phyloP scores from a whole-genome alignment of 1,140 invertebrate species.

The Acromyrmex echinatior region DNA sequence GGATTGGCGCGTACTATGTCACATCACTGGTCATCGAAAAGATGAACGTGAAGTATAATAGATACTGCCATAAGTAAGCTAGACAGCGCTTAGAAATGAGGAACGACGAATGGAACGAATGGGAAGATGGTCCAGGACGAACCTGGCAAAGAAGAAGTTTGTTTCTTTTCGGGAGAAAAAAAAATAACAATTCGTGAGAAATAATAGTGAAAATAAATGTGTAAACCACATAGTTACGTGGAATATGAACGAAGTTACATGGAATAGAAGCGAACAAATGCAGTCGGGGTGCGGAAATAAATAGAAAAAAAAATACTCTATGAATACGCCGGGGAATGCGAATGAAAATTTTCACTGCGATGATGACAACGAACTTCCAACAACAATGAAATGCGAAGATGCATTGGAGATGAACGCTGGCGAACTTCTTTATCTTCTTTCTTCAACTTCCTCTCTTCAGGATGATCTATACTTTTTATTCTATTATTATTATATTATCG shows the following conservation, averaged over 20 bases:
- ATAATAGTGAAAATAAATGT: not conserved
- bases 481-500: constrained; percentile 46
- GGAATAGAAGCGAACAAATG: not conserved
- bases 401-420: constrained; percentile 6
- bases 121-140: not conserved
- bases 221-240: not conserved
- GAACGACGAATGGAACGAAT: not conserved
- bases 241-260: not conserved
- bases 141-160: not conserved
- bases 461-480: constrained; percentile 9
- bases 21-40: not conserved
- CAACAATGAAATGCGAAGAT: constrained; percentile 28
- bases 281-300: not conserved
- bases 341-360: constrained; percentile 30
- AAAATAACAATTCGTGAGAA: not conserved
- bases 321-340: not conserved
- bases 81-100: too few relatives aligned
- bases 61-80: not conserved
- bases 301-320: not conserved
- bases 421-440: constrained; percentile 21
- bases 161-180: too few relatives aligned
- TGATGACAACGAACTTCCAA: constrained; percentile 23
- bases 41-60: not conserved
- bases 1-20: not conserved
- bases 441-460: constrained; percentile 7